Evolutionary conservation across 2,888 invertebrate genomes (phyloP).

Genomic region (Anarsia innoxiella): DNA sequence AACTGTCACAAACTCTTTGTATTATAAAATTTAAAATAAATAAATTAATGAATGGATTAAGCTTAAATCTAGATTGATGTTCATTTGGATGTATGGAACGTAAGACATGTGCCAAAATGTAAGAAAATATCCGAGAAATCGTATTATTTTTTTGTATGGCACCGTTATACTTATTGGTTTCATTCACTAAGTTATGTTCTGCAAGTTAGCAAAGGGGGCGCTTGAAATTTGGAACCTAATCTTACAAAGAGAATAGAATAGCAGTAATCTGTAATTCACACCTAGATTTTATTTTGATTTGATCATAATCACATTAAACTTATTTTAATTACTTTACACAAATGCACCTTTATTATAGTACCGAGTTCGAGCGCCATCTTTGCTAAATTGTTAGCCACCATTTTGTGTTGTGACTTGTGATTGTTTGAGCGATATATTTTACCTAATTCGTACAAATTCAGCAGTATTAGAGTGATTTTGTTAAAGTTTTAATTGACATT

Average conservation of each 20-base stretch:
- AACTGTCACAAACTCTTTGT: not conserved
- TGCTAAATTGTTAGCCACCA: constrained; percentile 9
- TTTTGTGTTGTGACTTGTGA: constrained; percentile 52
- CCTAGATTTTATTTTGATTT: too few species aligned
- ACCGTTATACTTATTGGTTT: constrained; percentile 6
- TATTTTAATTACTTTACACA: too few species aligned
- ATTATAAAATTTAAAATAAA: constrained; percentile 21
- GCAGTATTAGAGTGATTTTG: constrained; percentile 76
- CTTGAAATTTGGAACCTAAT: constrained; percentile 3
- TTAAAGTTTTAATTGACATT: constrained; percentile 70
- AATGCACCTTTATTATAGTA: too few species aligned
- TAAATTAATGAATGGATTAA: constrained; percentile 35
- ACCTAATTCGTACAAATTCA: constrained; percentile 73
- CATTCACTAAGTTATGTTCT: constrained; percentile 9
- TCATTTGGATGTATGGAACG: constrained; percentile 26
- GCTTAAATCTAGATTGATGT: constrained; percentile 22
- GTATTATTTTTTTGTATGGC: not conserved
- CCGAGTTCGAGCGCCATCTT: constrained; percentile 1
- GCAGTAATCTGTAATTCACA: too few species aligned
- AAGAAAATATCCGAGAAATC: constrained; percentile 4
- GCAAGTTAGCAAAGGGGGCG: constrained; percentile 4
- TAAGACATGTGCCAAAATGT: constrained; percentile 54
- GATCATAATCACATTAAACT: too few species aligned
- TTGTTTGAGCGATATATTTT: constrained; percentile 47
- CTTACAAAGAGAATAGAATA: too few species aligned